A percentile compares a stretch with the other conserved stretches of the same genome.
These are phyloP conservation scores for Caligus rogercresseyi DNA, from an alignment of 1,140 invertebrate species.

Conservation along the genomic window DNA sequence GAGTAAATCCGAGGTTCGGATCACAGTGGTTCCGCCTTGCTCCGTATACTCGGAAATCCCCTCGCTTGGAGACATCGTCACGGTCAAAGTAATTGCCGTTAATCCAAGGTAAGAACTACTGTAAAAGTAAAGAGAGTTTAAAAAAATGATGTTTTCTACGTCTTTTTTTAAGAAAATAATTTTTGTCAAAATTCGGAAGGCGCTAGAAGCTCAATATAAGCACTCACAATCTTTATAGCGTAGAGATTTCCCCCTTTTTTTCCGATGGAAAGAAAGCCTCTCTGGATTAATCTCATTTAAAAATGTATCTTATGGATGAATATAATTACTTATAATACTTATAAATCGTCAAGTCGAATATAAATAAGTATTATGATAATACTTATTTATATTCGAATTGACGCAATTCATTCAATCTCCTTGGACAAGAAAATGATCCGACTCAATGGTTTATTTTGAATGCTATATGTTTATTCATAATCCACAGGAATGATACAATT, in stretches of 20 bases:
- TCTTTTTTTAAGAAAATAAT: slow-evolving; percentile 16
- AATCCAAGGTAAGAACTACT: slow-evolving; percentile 7
- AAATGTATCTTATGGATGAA: background rate
- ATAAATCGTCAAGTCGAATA: background rate
- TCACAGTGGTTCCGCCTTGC: slow-evolving; percentile 45
- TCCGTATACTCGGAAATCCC: slow-evolving; percentile 53
- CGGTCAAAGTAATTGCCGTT: slow-evolving; percentile 43
- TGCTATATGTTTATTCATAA: too few species aligned
- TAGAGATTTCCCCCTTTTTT: background rate
- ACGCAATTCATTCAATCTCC: too few species aligned
- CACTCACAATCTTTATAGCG: background rate
- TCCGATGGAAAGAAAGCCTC: background rate
- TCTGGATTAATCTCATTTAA: too few species aligned
- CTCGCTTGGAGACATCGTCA: slow-evolving; percentile 58
- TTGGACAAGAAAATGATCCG: too few species aligned
- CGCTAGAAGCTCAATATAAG: too few species aligned
- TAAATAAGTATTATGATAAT: too few species aligned
- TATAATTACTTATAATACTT: slow-evolving; percentile 3
- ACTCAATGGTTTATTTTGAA: too few species aligned
- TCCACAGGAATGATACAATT: too few species aligned
- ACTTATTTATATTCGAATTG: too few species aligned
- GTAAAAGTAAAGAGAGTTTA: too few species aligned
- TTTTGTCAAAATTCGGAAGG: too few species aligned
- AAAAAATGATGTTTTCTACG: slow-evolving; percentile 22
- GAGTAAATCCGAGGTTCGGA: slow-evolving; percentile 31